These are phyloP conservation scores for Zaprionus bogoriensis DNA, from an alignment of 2,888 invertebrate species.

Conservation along the genomic window DNA sequence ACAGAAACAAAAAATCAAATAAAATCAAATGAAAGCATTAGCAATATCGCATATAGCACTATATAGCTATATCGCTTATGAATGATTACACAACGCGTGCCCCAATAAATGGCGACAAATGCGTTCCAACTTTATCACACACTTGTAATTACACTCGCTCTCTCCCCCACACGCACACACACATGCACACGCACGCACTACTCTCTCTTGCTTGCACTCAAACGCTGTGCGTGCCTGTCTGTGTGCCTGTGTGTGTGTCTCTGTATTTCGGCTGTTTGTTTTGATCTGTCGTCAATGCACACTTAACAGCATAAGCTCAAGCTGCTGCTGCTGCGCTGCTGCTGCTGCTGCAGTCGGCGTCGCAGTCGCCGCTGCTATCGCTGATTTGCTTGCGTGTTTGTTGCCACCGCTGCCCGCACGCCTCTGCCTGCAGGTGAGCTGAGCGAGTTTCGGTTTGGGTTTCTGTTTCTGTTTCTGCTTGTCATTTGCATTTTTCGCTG, in stretches of 20 bases:
- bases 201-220: neutral
- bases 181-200: neutral
- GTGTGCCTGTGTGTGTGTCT: conserved; percentile 7
- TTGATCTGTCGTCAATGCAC: conserved; percentile 49
- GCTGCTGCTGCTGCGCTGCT: conserved; percentile 9
- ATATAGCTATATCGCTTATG: conserved; percentile 31
- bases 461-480: neutral
- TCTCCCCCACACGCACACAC: neutral
- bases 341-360: conserved; percentile 4
- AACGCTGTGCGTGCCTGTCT: neutral
- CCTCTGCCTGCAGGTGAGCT: neutral
- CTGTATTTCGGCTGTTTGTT: conserved; percentile 43
- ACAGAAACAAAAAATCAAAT: conserved; percentile 42
- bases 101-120: conserved; percentile 43
- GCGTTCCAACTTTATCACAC: conserved; percentile 30
- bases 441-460: neutral
- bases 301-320: conserved; percentile 21
- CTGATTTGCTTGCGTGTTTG: neutral
- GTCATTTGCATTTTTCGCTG: neutral
- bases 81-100: conserved; percentile 78
- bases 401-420: neutral
- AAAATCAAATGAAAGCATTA: conserved; percentile 46
- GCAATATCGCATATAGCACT: neutral
- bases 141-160: conserved; percentile 28
- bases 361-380: conserved; percentile 1